Conservation (phyloP, 2,888 invertebrate genomes). For the Nephrocerus scutellatus region DNA sequence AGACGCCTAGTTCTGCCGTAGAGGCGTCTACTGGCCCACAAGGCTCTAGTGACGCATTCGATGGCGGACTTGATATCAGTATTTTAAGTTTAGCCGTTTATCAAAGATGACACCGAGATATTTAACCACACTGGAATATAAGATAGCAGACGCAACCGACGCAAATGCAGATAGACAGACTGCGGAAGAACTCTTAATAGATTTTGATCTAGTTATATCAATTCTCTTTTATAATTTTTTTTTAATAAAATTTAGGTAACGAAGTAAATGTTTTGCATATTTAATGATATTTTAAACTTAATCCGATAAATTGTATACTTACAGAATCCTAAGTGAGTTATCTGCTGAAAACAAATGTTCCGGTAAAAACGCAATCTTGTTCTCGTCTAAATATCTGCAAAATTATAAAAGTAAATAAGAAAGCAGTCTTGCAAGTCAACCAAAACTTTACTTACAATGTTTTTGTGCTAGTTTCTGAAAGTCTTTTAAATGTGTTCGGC, state of each 20-base stretch:
- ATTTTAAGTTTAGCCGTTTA: background rate
- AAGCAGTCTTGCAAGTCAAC: conserved; percentile 20
- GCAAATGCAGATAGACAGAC: too few species aligned
- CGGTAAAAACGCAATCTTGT: conserved; percentile 44
- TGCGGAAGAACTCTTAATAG: too few species aligned
- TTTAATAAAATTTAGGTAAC: background rate
- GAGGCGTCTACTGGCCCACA: too few species aligned
- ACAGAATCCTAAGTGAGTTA: conserved; percentile 46
- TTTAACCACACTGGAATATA: too few species aligned
- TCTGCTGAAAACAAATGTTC: conserved; percentile 41
- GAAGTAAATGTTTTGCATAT: background rate
- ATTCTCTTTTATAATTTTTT: too few species aligned
- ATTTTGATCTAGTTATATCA: too few species aligned
- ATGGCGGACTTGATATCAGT: background rate
- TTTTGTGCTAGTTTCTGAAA: conserved; percentile 38
- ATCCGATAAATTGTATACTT: conserved; percentile 36
- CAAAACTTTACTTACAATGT: conserved; percentile 33
- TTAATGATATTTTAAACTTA: background rate
- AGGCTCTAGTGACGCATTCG: background rate
- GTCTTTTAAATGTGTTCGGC: conserved; percentile 39
- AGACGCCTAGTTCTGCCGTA: conserved; percentile 8
- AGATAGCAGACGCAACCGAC: too few species aligned
- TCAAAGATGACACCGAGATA: conserved; percentile 7
- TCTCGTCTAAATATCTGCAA: conserved; percentile 49
- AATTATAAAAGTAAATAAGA: conserved; percentile 30